Evolutionary conservation across 2,797 vertebrate species (phyloP).

Genomic region (Enteromius unitaeniatus): DNA sequence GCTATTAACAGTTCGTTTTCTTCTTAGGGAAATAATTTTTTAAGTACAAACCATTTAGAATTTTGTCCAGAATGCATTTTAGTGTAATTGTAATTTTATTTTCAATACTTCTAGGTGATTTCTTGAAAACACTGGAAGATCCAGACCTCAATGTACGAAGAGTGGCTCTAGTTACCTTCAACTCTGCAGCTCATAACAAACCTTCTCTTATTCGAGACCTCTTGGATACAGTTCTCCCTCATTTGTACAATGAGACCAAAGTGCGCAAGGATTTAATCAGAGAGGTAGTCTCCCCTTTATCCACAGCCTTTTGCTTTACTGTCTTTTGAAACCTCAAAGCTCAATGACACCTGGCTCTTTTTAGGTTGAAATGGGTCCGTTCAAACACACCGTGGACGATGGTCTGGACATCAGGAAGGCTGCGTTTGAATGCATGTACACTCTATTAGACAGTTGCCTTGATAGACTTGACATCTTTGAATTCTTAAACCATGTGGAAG

Average conservation of each 20-base stretch:
- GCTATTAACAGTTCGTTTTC: neutral
- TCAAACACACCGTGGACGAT: slow-evolving; percentile 92
- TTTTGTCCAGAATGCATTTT: neutral
- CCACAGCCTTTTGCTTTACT: neutral
- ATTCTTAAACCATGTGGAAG: slow-evolving; percentile 92
- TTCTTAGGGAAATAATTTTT: neutral
- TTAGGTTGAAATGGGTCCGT: slow-evolving; percentile 93
- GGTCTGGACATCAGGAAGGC: slow-evolving; percentile 90
- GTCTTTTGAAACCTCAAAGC: neutral
- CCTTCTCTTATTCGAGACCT: slow-evolving; percentile 90
- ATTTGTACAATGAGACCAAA: slow-evolving; percentile 94
- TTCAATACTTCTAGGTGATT: slow-evolving; percentile 81
- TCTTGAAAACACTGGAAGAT: slow-evolving; percentile 90
- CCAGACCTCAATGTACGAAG: slow-evolving; percentile 90
- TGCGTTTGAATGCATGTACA: slow-evolving; percentile 93
- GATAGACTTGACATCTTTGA: slow-evolving; percentile 92
- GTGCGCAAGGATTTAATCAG: slow-evolving; percentile 91
- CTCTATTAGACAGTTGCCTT: slow-evolving; percentile 89
- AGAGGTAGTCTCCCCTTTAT: slow-evolving; percentile 77
- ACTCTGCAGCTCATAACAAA: slow-evolving; percentile 92
- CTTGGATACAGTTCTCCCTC: slow-evolving; percentile 89
- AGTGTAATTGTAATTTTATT: slow-evolving; percentile 37
- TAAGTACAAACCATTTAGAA: neutral
- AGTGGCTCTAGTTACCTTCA: slow-evolving; percentile 90
- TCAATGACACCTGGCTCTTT: neutral